Base-by-base conservation (phyloP, 2,113 vertebrate genomes). In the Bubo blakistoni region DNA sequence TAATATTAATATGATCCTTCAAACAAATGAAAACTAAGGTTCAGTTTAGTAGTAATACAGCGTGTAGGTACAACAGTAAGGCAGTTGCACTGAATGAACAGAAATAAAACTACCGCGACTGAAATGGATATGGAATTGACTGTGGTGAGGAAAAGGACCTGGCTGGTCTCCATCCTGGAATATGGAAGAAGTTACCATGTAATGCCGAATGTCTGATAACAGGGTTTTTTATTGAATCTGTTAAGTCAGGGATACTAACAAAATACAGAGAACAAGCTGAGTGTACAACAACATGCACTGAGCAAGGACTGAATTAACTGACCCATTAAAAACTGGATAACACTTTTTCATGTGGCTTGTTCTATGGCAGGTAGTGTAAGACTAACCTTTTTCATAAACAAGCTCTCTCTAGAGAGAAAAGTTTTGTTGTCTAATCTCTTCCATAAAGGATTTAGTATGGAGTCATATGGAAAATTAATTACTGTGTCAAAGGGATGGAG, bases 201-300 rank as follows among this genome's bases (percentile, higher is more conserved):
- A 51, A 81, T 71, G 65, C 81, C 0, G 0, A 70, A 54, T 78
- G 77, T 49, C 46, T 84, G 84, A 19, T 88, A 91, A 49, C 55
- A 71, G 80, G 73, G 83, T 47, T 52, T 97, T 94, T 86, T 55
- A 59, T 63, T 62, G 51, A 84, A 63, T 92, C 73, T 91, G 54
- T 91, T 86, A 89, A 86, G 57, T 94, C 83, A 89, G 88, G 81
- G 7, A 46, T 83, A 54, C 77, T 55, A 74, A 89, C 67, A 81
- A 86, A 96, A 78, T 40, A 83, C 38, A 84, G 91, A 94, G 88
- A 92, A 74, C 73, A 63, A 94, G 87, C 89, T 94, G 81, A 92
- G 71, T 4, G 1, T 77, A 88, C 88, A 94, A 52, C 78, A 90
- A 11, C 42, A 5, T 7, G 22, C 55, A 36, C 26, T 32, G 79